Base-by-base conservation (phyloP, 2,888 invertebrate species). In the Ormyrus rosae region DNA sequence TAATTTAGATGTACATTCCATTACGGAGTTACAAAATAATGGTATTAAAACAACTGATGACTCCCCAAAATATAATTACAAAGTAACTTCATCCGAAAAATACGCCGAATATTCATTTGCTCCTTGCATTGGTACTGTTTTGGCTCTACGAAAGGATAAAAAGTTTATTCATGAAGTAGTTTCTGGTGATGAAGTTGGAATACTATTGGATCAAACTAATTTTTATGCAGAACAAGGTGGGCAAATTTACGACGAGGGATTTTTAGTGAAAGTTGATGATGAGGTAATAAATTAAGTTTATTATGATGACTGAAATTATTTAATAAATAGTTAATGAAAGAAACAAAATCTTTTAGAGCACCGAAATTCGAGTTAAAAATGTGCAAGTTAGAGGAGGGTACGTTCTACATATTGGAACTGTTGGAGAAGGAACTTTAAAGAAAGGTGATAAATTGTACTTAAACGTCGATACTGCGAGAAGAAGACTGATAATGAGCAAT, bases 191-290 rank as follows among this genome's bases (percentile, higher is more conserved):
- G 96, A 97, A 90, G 98, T 98, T 90, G 99, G 98, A 19, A 92
- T 99, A 76, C 92, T 99, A 83, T 92, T 99, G 81, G 97, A 99
- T 90, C 93, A 93, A 86, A 99, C 99, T 0, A 96, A 94, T 90
- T 99, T 99, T 91, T 99, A 99, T 91, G 99, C 99, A 0, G 99
- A 99, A 91, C 98, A 99, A 91, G 99, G 99, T 82, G 99, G 99
- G 11, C 99, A 99, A 92, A 98, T 98, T 86, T 98, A 94, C 90
- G 99, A 99, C 90, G 96, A 97, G 88, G 99, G 99, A 45, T 97
- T 95, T 85, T 93, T 98, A 90, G 95, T 95, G 0, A 97, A 97
- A 92, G 90, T 92, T 6, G 93, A 93, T 78, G 97, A 97, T 90
- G 97, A 97, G 89, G 93, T 92, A 85, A 84, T 82, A 50, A 73